phyloP scores from a whole-genome alignment of 2,888 invertebrate genomes.

The Marasmarcha lunaedactyla region DNA sequence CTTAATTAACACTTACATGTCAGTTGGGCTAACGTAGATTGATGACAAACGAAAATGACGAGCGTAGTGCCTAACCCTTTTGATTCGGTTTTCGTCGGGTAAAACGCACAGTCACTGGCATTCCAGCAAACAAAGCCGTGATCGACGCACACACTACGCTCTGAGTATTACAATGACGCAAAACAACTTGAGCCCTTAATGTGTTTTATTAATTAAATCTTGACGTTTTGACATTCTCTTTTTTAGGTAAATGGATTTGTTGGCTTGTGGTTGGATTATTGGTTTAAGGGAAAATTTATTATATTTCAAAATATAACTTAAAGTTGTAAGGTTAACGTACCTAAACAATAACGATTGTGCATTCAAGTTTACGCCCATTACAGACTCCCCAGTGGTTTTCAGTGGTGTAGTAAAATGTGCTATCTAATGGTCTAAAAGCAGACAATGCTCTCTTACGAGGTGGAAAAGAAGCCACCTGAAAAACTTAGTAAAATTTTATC shows the following conservation, averaged over 20 bases:
- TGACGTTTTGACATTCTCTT: conserved; percentile 18
- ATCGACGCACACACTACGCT: conserved; percentile 39
- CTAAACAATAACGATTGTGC: too few species aligned
- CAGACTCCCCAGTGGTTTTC: conserved; percentile 24
- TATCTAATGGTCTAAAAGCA: conserved; percentile 23
- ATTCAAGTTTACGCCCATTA: too few species aligned
- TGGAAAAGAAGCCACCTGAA: conserved; percentile 4
- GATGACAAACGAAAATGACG: conserved; percentile 70
- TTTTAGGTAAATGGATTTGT: background rate
- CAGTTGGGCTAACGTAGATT: conserved; percentile 65
- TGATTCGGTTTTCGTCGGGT: conserved; percentile 41
- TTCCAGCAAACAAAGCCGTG: conserved; percentile 42
- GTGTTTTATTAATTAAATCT: conserved; percentile 60
- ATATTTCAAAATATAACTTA: background rate
- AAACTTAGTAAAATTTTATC: too few species aligned
- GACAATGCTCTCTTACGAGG: conserved; percentile 14
- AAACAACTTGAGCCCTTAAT: conserved; percentile 53
- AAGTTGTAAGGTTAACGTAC: too few species aligned
- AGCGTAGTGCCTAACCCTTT: conserved; percentile 47
- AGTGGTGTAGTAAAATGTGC: conserved; percentile 25
- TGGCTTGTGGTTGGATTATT: background rate
- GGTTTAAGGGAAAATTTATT: background rate
- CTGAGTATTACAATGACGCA: conserved; percentile 44
- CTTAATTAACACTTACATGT: conserved; percentile 71
- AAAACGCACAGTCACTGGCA: conserved; percentile 57